phyloP scores from a whole-genome alignment of 2,113 vertebrate genomes.

The Calyptommatus sinebrachiatus region DNA sequence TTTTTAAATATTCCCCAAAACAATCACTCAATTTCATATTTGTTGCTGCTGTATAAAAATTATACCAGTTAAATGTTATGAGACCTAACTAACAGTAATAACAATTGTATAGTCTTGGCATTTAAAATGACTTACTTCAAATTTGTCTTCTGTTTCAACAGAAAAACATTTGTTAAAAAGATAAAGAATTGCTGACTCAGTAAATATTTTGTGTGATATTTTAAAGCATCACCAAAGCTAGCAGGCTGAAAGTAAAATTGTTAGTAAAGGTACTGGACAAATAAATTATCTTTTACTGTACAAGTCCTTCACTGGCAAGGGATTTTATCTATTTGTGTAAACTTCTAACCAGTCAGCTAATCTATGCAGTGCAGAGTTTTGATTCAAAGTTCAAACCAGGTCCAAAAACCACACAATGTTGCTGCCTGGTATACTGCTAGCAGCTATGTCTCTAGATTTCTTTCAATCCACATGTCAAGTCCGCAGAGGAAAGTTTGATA shows the following conservation, averaged over 20 bases:
- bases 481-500: not conserved
- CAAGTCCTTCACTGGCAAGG: no score
- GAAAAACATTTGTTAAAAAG: not conserved
- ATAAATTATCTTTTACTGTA: not conserved
- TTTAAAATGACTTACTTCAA: not conserved
- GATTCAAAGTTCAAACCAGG: no score
- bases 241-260: not conserved
- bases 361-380: no score
- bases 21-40: constrained; percentile 17
- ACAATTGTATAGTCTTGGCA: not conserved
- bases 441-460: not conserved
- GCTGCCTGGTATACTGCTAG: no score
- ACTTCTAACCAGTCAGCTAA: no score
- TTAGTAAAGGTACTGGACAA: not conserved
- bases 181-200: not conserved
- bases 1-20: constrained; percentile 37
- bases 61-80: not conserved
- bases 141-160: not conserved
- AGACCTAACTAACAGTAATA: not conserved
- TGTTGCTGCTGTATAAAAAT: constrained; percentile 2
- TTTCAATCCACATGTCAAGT: not conserved
- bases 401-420: no score
- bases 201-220: not conserved
- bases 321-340: no score
- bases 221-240: not conserved